Percentiles rank a stretch among this genome's conserved stretches.
phyloP scores from a whole-genome alignment of 2,888 invertebrate genomes.

The Drosophila mercatorum region DNA sequence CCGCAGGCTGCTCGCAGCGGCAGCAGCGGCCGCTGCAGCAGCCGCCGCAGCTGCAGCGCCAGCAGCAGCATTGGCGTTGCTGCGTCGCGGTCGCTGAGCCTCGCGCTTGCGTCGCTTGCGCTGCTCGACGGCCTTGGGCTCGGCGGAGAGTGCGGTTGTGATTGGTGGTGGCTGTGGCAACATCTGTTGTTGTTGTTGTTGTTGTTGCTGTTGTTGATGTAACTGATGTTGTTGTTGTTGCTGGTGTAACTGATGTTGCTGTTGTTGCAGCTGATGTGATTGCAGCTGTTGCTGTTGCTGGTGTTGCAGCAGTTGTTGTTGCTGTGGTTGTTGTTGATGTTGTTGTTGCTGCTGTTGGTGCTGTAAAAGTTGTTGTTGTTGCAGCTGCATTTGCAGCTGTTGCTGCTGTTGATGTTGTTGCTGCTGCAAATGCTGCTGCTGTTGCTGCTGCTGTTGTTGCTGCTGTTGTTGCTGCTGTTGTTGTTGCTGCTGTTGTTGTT shows the following conservation, averaged over 20 bases:
- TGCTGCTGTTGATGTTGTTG: constrained; percentile 26
- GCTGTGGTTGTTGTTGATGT: constrained; percentile 14
- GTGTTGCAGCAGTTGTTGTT: constrained; percentile 8
- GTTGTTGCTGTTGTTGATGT: constrained; percentile 31
- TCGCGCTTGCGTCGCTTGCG: constrained; percentile 91
- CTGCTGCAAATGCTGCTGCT: constrained; percentile 8
- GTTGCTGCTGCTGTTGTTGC: constrained; percentile 33
- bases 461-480: constrained; percentile 40
- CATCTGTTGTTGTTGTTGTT: constrained; percentile 15
- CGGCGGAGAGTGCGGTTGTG: constrained; percentile 7
- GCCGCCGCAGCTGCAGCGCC: constrained; percentile 36
- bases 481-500: constrained; percentile 34
- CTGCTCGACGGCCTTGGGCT: constrained; percentile 85
- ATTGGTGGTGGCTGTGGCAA: constrained; percentile 28
- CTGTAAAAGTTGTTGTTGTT: constrained; percentile 31
- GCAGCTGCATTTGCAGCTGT: constrained; percentile 16
- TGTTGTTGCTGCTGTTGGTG: constrained; percentile 25
- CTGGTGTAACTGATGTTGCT: constrained; percentile 18
- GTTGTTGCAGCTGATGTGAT: constrained; percentile 20
- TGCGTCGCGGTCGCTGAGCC: constrained; percentile 92
- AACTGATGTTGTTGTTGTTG: constrained; percentile 19
- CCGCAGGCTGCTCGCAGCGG: constrained; percentile 87
- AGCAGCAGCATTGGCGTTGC: constrained; percentile 86
- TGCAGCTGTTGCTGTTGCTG: constrained; percentile 26
- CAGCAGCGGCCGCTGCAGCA: constrained; percentile 31